Evolutionary conservation across 2,113 vertebrate species (phyloP).

Genomic region (Lepus timidus): DNA sequence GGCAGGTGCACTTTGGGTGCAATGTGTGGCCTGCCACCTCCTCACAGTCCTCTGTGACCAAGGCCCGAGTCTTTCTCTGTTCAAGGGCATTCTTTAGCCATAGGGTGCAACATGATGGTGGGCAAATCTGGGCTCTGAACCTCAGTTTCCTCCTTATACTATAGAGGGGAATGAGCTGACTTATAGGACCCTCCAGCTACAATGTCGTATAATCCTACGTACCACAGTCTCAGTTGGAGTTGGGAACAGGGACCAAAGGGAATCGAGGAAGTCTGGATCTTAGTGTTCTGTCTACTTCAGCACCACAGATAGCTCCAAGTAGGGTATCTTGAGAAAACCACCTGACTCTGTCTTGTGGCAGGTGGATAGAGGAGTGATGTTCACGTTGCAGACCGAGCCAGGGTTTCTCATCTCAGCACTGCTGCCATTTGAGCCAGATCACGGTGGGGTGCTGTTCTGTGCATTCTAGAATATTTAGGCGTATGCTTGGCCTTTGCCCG

Average conservation of each 20-base stretch:
- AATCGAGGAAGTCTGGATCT: not conserved
- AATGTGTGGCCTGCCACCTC: too few relatives aligned
- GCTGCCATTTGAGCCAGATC: not conserved
- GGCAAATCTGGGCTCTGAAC: not conserved
- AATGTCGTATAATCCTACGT: not conserved
- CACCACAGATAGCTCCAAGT: slow-evolving; percentile 42
- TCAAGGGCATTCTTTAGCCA: too few relatives aligned
- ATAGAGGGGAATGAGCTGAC: not conserved
- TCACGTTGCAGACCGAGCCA: not conserved
- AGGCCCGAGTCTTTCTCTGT: too few relatives aligned
- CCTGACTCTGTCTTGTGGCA: too few relatives aligned
- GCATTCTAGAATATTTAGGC: not conserved
- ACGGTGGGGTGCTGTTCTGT: not conserved
- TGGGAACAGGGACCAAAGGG: not conserved
- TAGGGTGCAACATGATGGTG: not conserved
- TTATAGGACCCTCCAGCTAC: not conserved
- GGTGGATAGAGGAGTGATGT: accelerated
- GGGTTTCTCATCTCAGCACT: not conserved
- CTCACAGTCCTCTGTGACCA: too few relatives aligned
- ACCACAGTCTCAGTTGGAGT: not conserved
- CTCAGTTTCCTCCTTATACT: not conserved
- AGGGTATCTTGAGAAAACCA: accelerated
- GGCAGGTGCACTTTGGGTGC: too few relatives aligned
- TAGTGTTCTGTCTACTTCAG: not conserved
- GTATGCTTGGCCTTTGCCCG: not conserved